Conservation (phyloP, 2,888 invertebrate species). For the Phrixothrix hirtus region DNA sequence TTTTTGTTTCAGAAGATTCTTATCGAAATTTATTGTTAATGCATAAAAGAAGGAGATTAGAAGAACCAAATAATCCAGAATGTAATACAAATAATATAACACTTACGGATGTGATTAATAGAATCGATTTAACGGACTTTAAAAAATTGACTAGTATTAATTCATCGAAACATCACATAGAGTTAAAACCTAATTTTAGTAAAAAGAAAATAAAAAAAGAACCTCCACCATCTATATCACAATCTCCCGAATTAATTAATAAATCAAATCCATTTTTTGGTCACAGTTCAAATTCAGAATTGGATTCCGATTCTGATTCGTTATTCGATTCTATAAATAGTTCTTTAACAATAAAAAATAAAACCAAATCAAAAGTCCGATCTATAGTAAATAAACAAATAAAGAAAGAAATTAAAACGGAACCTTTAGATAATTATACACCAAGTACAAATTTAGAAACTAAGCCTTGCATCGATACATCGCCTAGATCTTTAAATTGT, state of each 20-base stretch:
- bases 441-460: constrained; percentile 9
- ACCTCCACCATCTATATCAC: constrained; percentile 19
- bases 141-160: constrained; percentile 46
- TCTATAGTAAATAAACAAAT: constrained; percentile 9
- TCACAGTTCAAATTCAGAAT: constrained; percentile 49
- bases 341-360: constrained; percentile 17
- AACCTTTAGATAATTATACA: constrained; percentile 13
- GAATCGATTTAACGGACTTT: constrained; percentile 54
- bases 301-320: constrained; percentile 48
- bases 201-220: constrained; percentile 43
- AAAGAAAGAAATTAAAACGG: constrained; percentile 22
- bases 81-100: constrained; percentile 76
- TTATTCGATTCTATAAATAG: constrained; percentile 32
- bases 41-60: constrained; percentile 72
- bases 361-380: constrained; percentile 18
- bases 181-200: constrained; percentile 38
- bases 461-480: constrained; percentile 13
- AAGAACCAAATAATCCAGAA: constrained; percentile 75
- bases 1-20: constrained; percentile 65
- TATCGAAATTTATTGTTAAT: constrained; percentile 70
- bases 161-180: constrained; percentile 39
- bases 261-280: constrained; percentile 36
- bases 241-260: constrained; percentile 31
- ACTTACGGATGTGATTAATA: constrained; percentile 68
- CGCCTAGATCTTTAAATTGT: constrained; percentile 12